phyloP scores from a whole-genome alignment of 2,113 vertebrate genomes.

The Macquaria ambigua region DNA sequence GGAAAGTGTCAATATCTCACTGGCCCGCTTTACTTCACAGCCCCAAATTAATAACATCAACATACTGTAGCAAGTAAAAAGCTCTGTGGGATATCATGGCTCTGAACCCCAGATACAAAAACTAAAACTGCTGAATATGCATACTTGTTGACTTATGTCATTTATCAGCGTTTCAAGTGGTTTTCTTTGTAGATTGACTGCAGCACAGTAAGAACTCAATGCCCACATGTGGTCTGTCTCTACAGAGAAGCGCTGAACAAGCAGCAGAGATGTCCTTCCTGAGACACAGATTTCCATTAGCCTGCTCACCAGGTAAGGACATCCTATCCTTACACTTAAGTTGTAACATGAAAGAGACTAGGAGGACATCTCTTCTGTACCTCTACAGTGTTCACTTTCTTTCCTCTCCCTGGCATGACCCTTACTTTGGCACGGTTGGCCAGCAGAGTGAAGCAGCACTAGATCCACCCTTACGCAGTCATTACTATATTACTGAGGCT shows the following conservation, averaged over 20 bases:
- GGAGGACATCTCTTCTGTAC: slow-evolving; percentile 1
- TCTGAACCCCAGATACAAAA: not conserved
- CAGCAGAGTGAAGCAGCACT: slow-evolving; percentile 26
- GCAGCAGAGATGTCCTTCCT: not conserved
- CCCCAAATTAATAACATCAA: slow-evolving; percentile 47
- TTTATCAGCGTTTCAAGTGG: slow-evolving; percentile 6
- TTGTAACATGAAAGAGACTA: not conserved
- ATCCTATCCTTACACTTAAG: slow-evolving; percentile 14
- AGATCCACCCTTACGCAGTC: not conserved
- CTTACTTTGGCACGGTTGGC: slow-evolving; percentile 12
- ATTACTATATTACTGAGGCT: slow-evolving; percentile 20
- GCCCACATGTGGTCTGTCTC: slow-evolving; percentile 4
- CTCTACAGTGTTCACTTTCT: not conserved
- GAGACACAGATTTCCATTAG: slow-evolving; percentile 3
- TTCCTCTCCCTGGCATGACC: slow-evolving; percentile 10
- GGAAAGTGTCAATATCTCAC: slow-evolving; percentile 38
- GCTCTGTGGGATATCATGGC: slow-evolving; percentile 22
- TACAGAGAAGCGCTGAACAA: not conserved
- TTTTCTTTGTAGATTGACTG: not conserved
- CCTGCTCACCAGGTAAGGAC: not conserved
- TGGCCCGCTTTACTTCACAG: slow-evolving; percentile 20
- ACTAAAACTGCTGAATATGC: slow-evolving; percentile 22
- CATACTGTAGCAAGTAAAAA: slow-evolving; percentile 33
- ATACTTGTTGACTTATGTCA: not conserved
- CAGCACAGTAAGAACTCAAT: not conserved